Percentiles rank a stretch among this genome's conserved stretches.
Evolutionary conservation across 1,140 invertebrate species (phyloP).

Genomic region (Galleria mellonella): DNA sequence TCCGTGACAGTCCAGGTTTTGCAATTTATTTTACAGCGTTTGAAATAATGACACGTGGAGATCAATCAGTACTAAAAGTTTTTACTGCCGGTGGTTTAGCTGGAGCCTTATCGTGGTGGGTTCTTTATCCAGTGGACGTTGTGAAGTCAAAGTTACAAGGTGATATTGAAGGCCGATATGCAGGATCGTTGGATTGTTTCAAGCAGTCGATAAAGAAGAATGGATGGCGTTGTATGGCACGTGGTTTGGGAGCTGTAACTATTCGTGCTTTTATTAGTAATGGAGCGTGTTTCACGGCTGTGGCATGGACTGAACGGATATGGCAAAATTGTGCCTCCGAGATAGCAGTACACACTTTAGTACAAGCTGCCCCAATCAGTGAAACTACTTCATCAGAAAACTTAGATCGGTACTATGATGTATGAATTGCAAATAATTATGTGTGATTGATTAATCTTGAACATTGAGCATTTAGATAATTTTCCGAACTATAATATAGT

Average conservation of each 20-base stretch:
- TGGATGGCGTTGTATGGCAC: conserved; percentile 79
- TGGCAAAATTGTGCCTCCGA: conserved; percentile 42
- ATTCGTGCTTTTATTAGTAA: conserved; percentile 94
- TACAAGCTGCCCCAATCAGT: conserved; percentile 45
- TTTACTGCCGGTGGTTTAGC: conserved; percentile 87
- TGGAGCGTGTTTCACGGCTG: conserved; percentile 91
- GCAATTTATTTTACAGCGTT: conserved; percentile 79
- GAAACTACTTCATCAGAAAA: conserved; percentile 62
- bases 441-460: not conserved
- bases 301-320: conserved; percentile 78
- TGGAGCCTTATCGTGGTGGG: conserved; percentile 89
- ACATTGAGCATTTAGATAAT: not conserved
- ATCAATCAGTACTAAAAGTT: conserved; percentile 74
- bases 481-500: conserved; percentile 3
- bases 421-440: conserved; percentile 11
- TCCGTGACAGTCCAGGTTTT: conserved; percentile 82
- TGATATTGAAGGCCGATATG: conserved; percentile 79
- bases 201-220: conserved; percentile 80
- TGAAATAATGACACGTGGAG: conserved; percentile 78
- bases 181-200: conserved; percentile 82
- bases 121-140: conserved; percentile 92
- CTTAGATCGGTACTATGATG: conserved; percentile 32
- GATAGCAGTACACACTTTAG: conserved; percentile 29
- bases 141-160: conserved; percentile 92
- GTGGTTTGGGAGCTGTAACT: conserved; percentile 85